Base-by-base conservation (phyloP, 2,113 vertebrate genomes). In the Anseranas semipalmata region DNA sequence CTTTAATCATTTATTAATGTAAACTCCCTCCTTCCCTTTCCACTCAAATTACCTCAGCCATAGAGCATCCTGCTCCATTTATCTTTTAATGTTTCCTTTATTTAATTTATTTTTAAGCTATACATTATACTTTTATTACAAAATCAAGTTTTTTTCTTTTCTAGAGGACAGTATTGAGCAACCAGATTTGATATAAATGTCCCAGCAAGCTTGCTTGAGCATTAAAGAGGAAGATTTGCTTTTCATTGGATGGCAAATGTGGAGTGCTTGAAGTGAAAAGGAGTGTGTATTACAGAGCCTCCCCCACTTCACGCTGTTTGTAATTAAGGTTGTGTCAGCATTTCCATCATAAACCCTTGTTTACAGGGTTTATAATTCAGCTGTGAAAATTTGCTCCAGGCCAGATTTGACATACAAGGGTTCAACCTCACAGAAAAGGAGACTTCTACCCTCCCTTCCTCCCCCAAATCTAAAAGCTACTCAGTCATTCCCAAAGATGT, bases 1-100 rank as follows among this genome's bases (percentile, higher is more conserved):
- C 98, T 98, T 98, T 98, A 98, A 98, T 98, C 98, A 98, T 98
- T 98, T 98, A 98, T 98, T 98, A 98, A 98, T 97, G 97, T 98
- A 98, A 97, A 97, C 97, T 98, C 96, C 96, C 98, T 97, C 88
- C 98, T 98, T 98, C 97, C 97, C 98, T 97, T 98, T 98, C 96
- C 97, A 98, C 98, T 98, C 98, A 98, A 97, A 98, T 98, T 98
- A 98, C 98, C 98, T 98, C 97, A 98, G 97, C 98, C 97, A 83
- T 97, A 97, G 98, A 98, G 97, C 98, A 98, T 98, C 98, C 98
- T 98, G 98, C 97, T 97, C 98, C 98, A 98, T 98, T 98, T 98
- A 98, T 98, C 98, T 98, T 98, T 98, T 98, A 98, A 98, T 98
- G 98, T 98, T 98, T 98, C 98, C 98, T 98, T 98, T 98, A 98